Conservation (phyloP, 2,888 invertebrate genomes). For the Apamea monoglypha region DNA sequence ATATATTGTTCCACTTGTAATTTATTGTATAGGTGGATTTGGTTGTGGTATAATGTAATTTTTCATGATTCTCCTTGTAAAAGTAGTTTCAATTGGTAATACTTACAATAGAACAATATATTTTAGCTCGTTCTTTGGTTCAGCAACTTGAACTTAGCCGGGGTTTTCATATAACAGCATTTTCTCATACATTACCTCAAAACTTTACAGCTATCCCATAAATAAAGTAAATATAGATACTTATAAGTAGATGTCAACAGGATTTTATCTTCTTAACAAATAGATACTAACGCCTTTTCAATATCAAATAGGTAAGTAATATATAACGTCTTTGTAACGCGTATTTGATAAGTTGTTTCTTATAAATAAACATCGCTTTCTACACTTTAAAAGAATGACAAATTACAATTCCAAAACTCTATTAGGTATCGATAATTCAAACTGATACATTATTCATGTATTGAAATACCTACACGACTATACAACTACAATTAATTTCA, state of each 20-base stretch:
- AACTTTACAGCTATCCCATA: neutral
- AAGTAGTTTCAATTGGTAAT: neutral
- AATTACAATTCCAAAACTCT: slow-evolving; percentile 44
- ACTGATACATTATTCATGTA: slow-evolving; percentile 52
- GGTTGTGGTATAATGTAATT: slow-evolving; percentile 27
- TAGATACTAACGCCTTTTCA: neutral
- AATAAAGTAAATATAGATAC: neutral
- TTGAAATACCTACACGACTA: slow-evolving; percentile 49
- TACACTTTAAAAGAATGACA: slow-evolving; percentile 50
- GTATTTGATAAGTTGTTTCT: slow-evolving; percentile 27
- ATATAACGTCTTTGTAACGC: neutral
- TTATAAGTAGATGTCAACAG: neutral
- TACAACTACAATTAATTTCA: slow-evolving; percentile 58
- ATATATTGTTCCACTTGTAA: slow-evolving; percentile 67
- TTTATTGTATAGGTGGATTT: slow-evolving; percentile 48
- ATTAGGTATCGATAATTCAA: slow-evolving; percentile 50
- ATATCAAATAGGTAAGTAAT: neutral
- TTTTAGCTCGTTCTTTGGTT: neutral
- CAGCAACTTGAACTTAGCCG: neutral
- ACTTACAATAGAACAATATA: neutral
- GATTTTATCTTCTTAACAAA: neutral
- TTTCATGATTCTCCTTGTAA: neutral
- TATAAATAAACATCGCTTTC: slow-evolving; percentile 30
- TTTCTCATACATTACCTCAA: neutral
- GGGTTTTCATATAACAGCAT: neutral